Percentiles rank a stretch among this genome's conserved stretches.
Conservation (phyloP, 2,888 invertebrate species). For the Epiblema foenella region DNA sequence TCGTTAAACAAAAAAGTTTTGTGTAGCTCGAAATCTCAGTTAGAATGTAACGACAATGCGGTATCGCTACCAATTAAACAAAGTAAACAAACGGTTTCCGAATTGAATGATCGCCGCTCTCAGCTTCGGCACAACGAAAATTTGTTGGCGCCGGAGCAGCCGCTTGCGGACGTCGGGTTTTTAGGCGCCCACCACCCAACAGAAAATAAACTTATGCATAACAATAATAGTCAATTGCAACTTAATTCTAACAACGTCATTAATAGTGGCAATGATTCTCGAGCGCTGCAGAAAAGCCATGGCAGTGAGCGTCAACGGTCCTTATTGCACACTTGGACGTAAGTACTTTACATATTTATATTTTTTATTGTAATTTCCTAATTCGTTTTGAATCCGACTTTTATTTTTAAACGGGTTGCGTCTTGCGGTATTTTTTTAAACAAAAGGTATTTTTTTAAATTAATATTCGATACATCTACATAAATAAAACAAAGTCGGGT, state of each 20-base stretch:
- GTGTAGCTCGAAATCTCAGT: constrained; percentile 52
- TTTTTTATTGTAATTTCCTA: not conserved
- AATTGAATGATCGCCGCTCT: not conserved
- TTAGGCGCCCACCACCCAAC: constrained; percentile 44
- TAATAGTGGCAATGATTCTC: not conserved
- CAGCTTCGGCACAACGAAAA: not conserved
- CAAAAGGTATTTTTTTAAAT: too few species aligned
- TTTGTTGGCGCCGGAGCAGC: not conserved
- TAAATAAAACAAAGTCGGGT: too few species aligned
- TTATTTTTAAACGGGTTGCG: too few species aligned
- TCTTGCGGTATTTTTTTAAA: too few species aligned
- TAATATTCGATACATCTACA: too few species aligned
- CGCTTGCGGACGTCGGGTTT: constrained; percentile 49
- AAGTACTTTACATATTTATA: not conserved
- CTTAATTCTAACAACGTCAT: constrained; percentile 48
- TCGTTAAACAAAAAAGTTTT: constrained; percentile 56
- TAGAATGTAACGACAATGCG: constrained; percentile 48
- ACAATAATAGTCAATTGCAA: constrained; percentile 49
- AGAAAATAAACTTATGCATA: constrained; percentile 48
- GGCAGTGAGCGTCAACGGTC: constrained; percentile 6
- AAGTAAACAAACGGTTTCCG: constrained; percentile 25
- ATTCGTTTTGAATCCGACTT: too few species aligned
- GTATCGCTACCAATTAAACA: constrained; percentile 7
- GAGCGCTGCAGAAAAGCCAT: not conserved
- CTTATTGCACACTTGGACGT: constrained; percentile 21